Evolutionary conservation across 1,140 invertebrate genomes (phyloP), one percentile per base, ranked within the genome.

Genomic region (Conus betulinus): DNA sequence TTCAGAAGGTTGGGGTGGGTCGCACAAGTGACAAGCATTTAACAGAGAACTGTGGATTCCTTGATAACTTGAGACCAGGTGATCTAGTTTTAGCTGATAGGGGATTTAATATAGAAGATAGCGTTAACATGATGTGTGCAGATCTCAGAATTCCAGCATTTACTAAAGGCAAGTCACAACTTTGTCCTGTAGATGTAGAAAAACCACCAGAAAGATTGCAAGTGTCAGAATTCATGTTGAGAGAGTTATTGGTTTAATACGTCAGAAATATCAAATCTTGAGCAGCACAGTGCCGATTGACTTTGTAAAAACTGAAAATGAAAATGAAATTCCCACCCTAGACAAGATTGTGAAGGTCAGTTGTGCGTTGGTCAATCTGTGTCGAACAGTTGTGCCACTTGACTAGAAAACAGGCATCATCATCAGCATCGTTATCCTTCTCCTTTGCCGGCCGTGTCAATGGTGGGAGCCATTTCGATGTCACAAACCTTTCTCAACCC

Each of bases 221-320:
- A 79, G 85, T 84, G 82, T 87, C 20, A 84, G 89, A n/a, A 90
- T 90, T 20, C 88, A 91, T 82, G 88, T 91, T 1, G 90, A 91
- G 60, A 84, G 87, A 71, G 88, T 90, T n/a, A 89, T 90, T 74
- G 88, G 89, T 74, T 57, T 91, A 51, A 84, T 90, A 8, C 25
- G 90, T 17, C 89, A 91, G 17, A 90, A 91, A 79, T 91, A 90
- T 63, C 90, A 87, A 3, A 91, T 91, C 3, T 57, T 91, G 11
- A 84, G 89, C 57, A 87, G 87, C 39, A 91, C 39, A 20, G n/a
- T 91, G 17, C 91, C 89, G 10, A 88, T 90, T 52, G 90, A 91
- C 57, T 91, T 84, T 76, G 15, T 90, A 0, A 78, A 87, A 23
- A 84, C 8, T 27, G 25, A 51, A 20, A 82, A 89, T n/a, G n/a